Evolutionary conservation across 2,113 vertebrate genomes (phyloP), one percentile per base, ranked within the genome.

Genomic region (Halcyon senegalensis): DNA sequence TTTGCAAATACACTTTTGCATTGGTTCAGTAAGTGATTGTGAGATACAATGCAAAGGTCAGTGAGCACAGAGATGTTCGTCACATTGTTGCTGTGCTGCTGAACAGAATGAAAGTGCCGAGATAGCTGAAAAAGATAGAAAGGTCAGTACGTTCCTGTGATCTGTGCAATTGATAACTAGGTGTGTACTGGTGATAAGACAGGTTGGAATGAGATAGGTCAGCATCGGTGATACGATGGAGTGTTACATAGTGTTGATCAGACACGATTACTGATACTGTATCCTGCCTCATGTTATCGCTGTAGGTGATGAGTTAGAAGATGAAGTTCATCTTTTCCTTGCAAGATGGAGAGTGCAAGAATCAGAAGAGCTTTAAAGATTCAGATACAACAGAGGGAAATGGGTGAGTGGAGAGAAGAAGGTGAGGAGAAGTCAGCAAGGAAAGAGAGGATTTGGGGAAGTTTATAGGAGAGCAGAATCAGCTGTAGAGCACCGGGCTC

Each of bases 261-360:
- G 73, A 63, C 10, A 1, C 3, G 37, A 33, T 21, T 4, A 12
- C 60, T 6, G 8, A 10, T 67, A 14, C 25, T 70, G 70, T 23
- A 28, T 58, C 58, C 1, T 6, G 8, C 67, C 80, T 58, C 37
- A 13, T 0, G 0, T 27, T 85, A n/a, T 53, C 3, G 0, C 59
- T n/a, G 33, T 0, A 2, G 53, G 13, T 51, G 21, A 39, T 85
- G 33, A 39, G 12, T 28, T 56, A 37, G 35, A 56, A 50, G 79
- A 66, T 44, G 63, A 46, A 25, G 31, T 25, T 89, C 33, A 18
- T 21, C 56, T 44, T 75, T 35, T 50, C 63, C 44, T 69, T 14
- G 7, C 31, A 25, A 67, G 16, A 13, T 4, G 1, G 23, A 68
- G 35, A 74, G 60, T 20, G 50, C 16, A 74, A 74, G 72, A 78